A percentile compares a stretch with the other conserved stretches of the same genome.
phyloP scores from a whole-genome alignment of 2,113 vertebrate species.

The Aix galericulata region DNA sequence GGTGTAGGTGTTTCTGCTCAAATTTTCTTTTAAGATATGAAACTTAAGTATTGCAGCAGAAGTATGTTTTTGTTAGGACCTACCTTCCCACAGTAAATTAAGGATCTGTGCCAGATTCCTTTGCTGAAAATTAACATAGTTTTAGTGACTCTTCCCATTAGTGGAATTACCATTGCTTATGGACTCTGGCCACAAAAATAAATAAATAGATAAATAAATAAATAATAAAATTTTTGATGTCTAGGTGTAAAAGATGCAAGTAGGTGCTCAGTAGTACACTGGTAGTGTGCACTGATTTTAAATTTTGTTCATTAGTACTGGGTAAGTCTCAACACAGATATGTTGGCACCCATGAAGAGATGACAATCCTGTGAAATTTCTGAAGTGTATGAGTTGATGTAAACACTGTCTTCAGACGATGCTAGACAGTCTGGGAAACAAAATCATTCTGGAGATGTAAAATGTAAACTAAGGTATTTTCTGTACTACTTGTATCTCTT shows the following conservation, averaged over 20 bases:
- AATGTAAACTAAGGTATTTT: not conserved
- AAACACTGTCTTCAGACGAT: not conserved
- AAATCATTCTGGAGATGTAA: not conserved
- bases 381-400: not conserved
- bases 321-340: not conserved
- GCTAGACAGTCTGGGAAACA: not conserved
- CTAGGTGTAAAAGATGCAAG: not conserved
- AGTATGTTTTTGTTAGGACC: not conserved
- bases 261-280: not conserved
- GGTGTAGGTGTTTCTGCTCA: slow-evolving; percentile 18
- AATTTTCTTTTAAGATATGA: slow-evolving; percentile 22
- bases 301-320: not conserved
- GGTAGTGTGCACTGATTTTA: not conserved
- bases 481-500: not conserved
- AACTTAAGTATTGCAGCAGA: not conserved
- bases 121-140: not conserved
- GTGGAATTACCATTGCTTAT: not conserved
- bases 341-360: not conserved
- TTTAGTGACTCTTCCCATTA: not conserved
- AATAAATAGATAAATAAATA: no score
- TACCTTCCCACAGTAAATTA: not conserved
- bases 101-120: not conserved
- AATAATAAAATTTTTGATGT: not conserved
- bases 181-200: not conserved
- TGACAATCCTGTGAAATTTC: slow-evolving; percentile 24